Evolutionary conservation across 35 echinoderm and acorn worm genomes (phyloP), one percentile per base, ranked within the genome.

Genomic region (Apostichopus japonicus): DNA sequence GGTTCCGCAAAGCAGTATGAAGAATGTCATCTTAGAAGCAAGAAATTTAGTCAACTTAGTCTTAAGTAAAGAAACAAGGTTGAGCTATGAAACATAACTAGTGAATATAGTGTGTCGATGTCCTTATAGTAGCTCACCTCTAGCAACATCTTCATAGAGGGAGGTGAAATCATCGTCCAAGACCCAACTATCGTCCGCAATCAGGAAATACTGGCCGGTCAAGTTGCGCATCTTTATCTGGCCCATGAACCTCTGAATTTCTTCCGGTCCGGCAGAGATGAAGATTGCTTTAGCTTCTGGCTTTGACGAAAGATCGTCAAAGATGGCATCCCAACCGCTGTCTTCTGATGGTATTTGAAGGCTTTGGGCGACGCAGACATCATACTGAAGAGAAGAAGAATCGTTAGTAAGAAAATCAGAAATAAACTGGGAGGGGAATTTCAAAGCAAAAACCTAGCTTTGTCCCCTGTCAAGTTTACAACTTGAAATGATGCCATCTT

Each of bases 251-350:
- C 80, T 25, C n/a, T 75, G 75, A 21, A 89, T 91, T 8, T 91
- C 57, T 8, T 57, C 67, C 4, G 92, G 51, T 15, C 61, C 75
- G 4, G 94, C 59, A 6, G 93, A 54, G 22, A 98, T 76, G 8
- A 96, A 78, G 7, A 95, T 73, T 17, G 86, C 95, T 56, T 94
- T 98, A 6, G 97, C 97, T 16, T 88, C 80, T 33, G 93, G 77
- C 17, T 79, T 88, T 9, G 78, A 61, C 2, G 25, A 54, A 4
- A 98, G 59, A 8, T 80, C 80, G 23, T 90, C 59, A 87, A 98
- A 91, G 5, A 95, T 61, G 5, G 51, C 33, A 55, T 96, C 94
- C 93, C 93, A 94, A 5, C 86, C 70, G 5, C 6, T 88, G 23
- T 59, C 54, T n/a, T 84, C 54, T 6, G 61, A 3, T 56, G 79